Evolutionary conservation across 2,113 vertebrate genomes (phyloP).

Genomic region (Aviceda subcristata): DNA sequence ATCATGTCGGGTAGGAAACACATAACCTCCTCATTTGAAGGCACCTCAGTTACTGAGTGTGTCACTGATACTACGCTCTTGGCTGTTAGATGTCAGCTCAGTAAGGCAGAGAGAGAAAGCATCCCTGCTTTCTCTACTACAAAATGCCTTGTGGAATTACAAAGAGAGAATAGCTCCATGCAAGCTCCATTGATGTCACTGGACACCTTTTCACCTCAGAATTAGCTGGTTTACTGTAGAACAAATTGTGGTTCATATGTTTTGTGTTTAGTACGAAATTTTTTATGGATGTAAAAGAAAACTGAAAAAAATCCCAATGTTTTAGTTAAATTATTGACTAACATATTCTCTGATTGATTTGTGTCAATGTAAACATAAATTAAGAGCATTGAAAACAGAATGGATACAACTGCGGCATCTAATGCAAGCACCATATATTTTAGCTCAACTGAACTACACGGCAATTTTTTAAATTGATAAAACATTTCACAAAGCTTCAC

Average conservation of each 20-base stretch:
- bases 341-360: neutral
- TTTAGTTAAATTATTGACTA: neutral
- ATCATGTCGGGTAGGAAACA: neutral
- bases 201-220: neutral
- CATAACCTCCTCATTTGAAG: neutral
- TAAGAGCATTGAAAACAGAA: neutral
- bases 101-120: neutral
- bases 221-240: neutral
- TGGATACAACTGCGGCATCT: neutral
- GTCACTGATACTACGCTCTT: conserved; percentile 12
- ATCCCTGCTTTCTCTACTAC: neutral
- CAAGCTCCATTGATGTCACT: neutral
- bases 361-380: neutral
- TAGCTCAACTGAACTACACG: neutral
- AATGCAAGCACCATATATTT: neutral
- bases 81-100: conserved; percentile 41
- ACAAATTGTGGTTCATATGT: neutral
- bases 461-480: neutral
- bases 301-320: neutral
- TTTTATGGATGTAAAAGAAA: neutral
- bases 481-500: neutral
- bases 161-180: neutral
- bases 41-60: neutral
- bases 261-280: neutral
- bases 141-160: neutral